Evolutionary conservation across 2,113 vertebrate species (phyloP).

Genomic region (Toxostoma redivivum): DNA sequence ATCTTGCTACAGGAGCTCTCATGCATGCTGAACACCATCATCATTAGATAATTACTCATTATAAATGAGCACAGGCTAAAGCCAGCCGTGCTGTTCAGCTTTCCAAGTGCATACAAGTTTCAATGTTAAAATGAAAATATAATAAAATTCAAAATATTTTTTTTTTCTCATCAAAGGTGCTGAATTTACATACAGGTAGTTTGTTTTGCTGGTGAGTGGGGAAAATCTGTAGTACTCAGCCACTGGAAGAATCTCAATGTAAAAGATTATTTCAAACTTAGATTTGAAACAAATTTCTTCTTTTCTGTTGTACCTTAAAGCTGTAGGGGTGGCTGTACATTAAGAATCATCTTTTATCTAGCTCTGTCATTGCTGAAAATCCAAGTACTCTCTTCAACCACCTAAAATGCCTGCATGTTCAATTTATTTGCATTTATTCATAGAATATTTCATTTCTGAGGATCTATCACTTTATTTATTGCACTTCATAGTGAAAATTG

Average conservation of each 20-base stretch:
- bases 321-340: not conserved
- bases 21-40: not conserved
- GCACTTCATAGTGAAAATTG: not conserved
- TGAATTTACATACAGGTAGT: conserved; percentile 7
- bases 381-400: not conserved
- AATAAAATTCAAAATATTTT: conserved; percentile 21
- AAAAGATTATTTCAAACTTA: not conserved
- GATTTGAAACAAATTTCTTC: not conserved
- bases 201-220: not conserved
- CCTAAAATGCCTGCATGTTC: not conserved
- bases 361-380: not conserved
- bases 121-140: conserved; percentile 11
- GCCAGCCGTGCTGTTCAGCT: not conserved
- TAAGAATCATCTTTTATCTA: not conserved
- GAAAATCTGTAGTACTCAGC: not conserved
- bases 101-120: not conserved
- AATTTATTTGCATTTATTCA: not conserved
- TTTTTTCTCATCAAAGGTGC: not conserved
- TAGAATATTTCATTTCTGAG: not conserved
- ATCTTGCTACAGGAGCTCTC: conserved; percentile 37
- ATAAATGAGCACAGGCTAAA: conserved; percentile 39
- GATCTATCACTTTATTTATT: not conserved
- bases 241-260: not conserved
- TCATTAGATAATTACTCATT: conserved; percentile 57
- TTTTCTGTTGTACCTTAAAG: not conserved